A percentile compares a stretch with the other conserved stretches of the same genome.
Conservation (phyloP, 2,113 vertebrate species). For the Acrocephalus arundinaceus region DNA sequence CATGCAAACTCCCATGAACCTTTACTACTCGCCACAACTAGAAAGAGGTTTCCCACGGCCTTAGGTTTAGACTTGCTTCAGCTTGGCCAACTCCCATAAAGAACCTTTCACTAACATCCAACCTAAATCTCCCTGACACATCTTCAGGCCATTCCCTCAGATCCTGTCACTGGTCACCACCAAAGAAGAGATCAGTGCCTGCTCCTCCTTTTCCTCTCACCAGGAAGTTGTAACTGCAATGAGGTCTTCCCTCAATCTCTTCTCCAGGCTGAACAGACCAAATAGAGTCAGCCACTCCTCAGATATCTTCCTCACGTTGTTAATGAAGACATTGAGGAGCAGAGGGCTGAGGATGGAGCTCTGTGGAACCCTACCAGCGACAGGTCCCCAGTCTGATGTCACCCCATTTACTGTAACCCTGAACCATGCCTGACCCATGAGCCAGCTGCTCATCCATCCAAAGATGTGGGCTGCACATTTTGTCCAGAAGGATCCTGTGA, state of each 20-base stretch:
- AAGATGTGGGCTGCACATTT: background rate
- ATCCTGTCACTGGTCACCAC: background rate
- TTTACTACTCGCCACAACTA: too few species aligned
- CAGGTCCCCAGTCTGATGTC: background rate
- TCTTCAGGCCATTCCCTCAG: background rate
- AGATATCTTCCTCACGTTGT: background rate
- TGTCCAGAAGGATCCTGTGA: background rate
- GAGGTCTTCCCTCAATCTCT: background rate
- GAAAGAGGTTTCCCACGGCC: too few species aligned
- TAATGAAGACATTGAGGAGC: background rate
- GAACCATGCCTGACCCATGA: accelerated
- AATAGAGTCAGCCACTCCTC: background rate
- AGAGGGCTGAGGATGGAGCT: background rate
- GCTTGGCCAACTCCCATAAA: too few species aligned
- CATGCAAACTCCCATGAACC: too few species aligned
- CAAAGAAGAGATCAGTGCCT: background rate
- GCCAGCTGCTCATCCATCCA: background rate
- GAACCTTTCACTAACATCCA: background rate
- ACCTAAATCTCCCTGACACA: background rate
- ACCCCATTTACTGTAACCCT: background rate
- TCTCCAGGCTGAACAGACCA: background rate
- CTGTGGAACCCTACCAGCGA: background rate
- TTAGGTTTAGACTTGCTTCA: too few species aligned
- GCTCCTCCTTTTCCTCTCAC: background rate
- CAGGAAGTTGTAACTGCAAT: background rate